Evolutionary conservation across 1,140 invertebrate species (phyloP), one percentile per base, ranked within the genome.

Genomic region (Nautilus pompilius): DNA sequence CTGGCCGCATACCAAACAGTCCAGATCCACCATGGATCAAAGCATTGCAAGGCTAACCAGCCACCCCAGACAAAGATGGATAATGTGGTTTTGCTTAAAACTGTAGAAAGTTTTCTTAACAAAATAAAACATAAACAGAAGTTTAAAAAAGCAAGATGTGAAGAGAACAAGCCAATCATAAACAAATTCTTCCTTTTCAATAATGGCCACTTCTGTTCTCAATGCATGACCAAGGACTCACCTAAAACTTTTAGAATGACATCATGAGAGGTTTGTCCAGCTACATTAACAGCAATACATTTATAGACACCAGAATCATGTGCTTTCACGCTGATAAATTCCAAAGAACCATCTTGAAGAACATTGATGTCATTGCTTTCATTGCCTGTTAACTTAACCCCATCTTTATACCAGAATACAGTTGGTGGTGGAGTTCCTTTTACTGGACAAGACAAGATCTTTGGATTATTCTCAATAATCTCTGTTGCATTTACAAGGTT

Each of bases 341-440:
- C 66, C 32, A 78, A 65, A 5, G 69, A 73, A 17, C 76, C 78
- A 63, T 80, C 78, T 2, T 66, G 62, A 10, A 77, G 65, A 15
- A 71, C 49, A 20, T 24, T 55, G 5, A 75, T 30, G 0, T 70
- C 75, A 8, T 10, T 63, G 45, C 26, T 22, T 49, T 70, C 71
- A 22, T 67, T 66, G 8, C 64, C 65, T 0, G 62, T 62, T 3
- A 80, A 34, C 15, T 46, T 58, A 0, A 58, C 60, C 24, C 72
- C 80, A 55, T 83, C 76, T 68, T 83, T 83, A 58, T 79, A 81
- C 85, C 85, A 86, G 3, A 74, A 76, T 54, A 85, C 79, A 29
- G 64, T 70, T 5, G 85, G 85, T 41, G 65, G 62, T 10, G 85
- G 85, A 8, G 79, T 82, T 8, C 84, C 85, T n/a, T 65, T 58